Percentiles rank a stretch among this genome's conserved stretches.
phyloP scores from a whole-genome alignment of 2,888 invertebrate species.

The Branchipolynoe longqiensis region DNA sequence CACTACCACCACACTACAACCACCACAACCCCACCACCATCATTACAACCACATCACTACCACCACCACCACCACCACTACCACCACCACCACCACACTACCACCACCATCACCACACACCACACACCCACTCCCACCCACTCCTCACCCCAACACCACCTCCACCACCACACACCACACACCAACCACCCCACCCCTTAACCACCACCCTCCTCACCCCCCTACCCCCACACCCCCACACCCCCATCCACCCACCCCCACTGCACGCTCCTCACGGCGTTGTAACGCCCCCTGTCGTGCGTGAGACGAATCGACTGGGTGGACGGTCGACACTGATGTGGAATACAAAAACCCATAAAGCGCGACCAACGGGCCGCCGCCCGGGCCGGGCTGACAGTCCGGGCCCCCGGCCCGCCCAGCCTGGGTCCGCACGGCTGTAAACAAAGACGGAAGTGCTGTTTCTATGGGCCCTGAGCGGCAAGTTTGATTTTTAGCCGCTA shows the following conservation, averaged over 20 bases:
- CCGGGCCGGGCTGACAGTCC: slow-evolving; percentile 24
- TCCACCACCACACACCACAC: not conserved
- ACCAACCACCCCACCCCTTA: not conserved
- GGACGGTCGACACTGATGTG: slow-evolving; percentile 7
- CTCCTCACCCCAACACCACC: not conserved
- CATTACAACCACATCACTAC: too few species aligned
- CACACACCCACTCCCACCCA: not conserved
- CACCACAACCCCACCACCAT: too few species aligned
- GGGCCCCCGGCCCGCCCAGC: not conserved
- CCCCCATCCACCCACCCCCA: not conserved
- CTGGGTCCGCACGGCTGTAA: slow-evolving; percentile 10
- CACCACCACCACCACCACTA: too few species aligned
- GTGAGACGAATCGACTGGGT: slow-evolving; percentile 20
- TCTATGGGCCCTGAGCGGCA: slow-evolving; percentile 1
- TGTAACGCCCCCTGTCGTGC: slow-evolving; percentile 28
- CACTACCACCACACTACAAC: too few species aligned
- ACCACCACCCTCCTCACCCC: not conserved
- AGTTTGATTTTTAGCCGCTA: not conserved
- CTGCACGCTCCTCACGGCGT: not conserved
- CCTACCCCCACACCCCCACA: not conserved
- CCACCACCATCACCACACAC: too few species aligned
- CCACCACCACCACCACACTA: too few species aligned
- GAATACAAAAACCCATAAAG: slow-evolving; percentile 37
- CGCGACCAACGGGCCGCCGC: not conserved
- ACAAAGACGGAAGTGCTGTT: slow-evolving; percentile 21